phyloP scores from a whole-genome alignment of 2,888 invertebrate species.

The Capitulum mitella region DNA sequence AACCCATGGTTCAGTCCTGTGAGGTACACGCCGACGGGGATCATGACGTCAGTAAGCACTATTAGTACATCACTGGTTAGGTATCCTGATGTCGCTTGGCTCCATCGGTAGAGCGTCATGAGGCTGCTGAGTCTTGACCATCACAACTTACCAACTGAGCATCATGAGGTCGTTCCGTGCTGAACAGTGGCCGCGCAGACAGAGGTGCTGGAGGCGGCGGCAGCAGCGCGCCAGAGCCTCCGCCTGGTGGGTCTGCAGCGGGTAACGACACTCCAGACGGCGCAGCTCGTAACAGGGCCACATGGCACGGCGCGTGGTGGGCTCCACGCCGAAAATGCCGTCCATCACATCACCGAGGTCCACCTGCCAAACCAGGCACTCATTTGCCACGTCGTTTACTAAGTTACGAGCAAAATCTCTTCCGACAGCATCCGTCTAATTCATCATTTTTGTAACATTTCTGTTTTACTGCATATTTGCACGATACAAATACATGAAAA shows the following conservation, averaged over 20 bases:
- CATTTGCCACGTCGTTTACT: no score
- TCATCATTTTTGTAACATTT: no score
- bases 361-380: background rate
- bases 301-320: background rate
- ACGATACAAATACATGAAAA: no score
- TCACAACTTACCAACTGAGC: slow-evolving; percentile 8
- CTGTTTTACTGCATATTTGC: no score
- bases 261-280: background rate
- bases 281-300: background rate
- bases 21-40: no score
- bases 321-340: background rate
- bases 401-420: no score
- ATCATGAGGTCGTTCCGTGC: slow-evolving; percentile 4
- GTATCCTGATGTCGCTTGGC: background rate
- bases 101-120: background rate
- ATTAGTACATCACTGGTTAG: no score
- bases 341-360: background rate
- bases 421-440: no score
- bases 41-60: no score
- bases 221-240: background rate
- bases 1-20: no score
- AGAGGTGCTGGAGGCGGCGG: slow-evolving; percentile 3
- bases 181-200: background rate
- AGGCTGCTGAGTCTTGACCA: background rate
- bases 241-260: background rate